A percentile compares a stretch with the other conserved stretches of the same genome.
These are phyloP conservation scores for Genyomyrus donnyi DNA, from an alignment of 2,113 vertebrate species.

Conservation along the genomic window DNA sequence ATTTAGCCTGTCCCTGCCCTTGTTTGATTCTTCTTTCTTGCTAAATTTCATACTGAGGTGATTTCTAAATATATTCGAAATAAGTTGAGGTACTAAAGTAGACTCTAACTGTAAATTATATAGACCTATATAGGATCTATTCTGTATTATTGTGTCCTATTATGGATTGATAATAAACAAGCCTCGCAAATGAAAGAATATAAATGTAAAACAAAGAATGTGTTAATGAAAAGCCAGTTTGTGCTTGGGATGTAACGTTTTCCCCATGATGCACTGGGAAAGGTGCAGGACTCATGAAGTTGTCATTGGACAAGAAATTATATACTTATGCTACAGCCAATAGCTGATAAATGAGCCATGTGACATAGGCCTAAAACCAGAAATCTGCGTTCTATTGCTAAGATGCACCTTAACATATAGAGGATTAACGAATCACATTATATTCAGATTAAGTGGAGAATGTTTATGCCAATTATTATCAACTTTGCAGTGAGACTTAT, in stretches of 20 bases:
- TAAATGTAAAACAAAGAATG: background rate
- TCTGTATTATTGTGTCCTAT: background rate
- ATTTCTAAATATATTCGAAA: background rate
- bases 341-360: background rate
- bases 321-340: background rate
- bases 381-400: background rate
- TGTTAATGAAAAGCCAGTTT: background rate
- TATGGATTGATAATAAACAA: background rate
- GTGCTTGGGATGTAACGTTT: background rate
- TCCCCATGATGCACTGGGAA: background rate
- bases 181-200: background rate
- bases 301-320: background rate
- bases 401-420: background rate
- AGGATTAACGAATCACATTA: background rate
- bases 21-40: background rate
- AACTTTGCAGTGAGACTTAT: background rate
- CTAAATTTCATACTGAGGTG: background rate
- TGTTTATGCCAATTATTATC: background rate
- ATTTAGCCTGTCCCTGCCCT: background rate
- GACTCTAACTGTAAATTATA: background rate
- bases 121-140: background rate
- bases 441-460: background rate
- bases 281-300: background rate
- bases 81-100: background rate
- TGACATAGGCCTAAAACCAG: background rate